Evolutionary conservation across 2,888 invertebrate genomes (phyloP), one percentile per base, ranked within the genome.

Genomic region (Xestia ashworthii): DNA sequence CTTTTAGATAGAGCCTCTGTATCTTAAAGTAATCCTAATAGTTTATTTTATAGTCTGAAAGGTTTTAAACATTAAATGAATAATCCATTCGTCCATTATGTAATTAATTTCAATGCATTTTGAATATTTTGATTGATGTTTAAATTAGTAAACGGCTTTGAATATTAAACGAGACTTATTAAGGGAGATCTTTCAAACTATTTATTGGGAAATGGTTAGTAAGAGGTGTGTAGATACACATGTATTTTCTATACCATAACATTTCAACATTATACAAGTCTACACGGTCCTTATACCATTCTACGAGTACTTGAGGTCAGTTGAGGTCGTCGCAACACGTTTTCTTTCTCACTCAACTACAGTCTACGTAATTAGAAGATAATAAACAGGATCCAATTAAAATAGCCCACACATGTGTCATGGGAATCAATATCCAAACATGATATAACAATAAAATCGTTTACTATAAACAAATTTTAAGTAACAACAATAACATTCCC

Each of bases 41-140:
- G 16, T 65, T 44, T n/a, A 60, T 22, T 58, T 19, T 19, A 44
- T 50, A 62, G 74, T 74, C 50, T 62, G 19, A n/a, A 60, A 50
- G 50, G 25, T 48, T 55, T 69, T 14, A 48, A 76, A n/a, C 50
- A 64, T 76, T 55, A 38, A 69, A 41, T 12, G 16, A 46, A 69
- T 65, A 53, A 69, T 67, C 50, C 44, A 67, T 32, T 75, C 73
- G 16, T 74, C 48, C 55, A 50, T 22, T 6, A 48, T 48, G 48
- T 60, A 58, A 55, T 55, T 58, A 25, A 62, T 38, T 75, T 75
- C 0, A 46, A 69, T 64, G 25, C 22, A 64, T 46, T 64, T 76
- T 73, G 48, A 50, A 41, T 60, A 62, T 38, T 62, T 77, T 74
- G 50, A 62, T 50, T 62, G 48, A 68, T 68, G 14, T 67, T 3